phyloP scores from a whole-genome alignment of 2,113 vertebrate genomes.

The Nyctibius bracteatus region DNA sequence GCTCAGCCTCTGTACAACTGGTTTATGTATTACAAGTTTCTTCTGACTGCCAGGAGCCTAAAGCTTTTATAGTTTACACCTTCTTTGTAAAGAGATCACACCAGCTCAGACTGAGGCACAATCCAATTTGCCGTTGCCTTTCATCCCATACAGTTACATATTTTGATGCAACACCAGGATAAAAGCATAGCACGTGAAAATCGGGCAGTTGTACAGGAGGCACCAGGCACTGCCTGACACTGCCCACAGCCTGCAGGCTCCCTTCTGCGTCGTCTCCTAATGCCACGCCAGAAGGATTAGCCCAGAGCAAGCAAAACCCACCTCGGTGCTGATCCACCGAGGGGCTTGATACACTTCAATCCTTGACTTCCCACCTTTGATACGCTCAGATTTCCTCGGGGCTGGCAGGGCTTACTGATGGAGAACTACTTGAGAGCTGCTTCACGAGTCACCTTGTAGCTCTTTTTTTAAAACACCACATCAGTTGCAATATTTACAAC shows the following conservation, averaged over 20 bases:
- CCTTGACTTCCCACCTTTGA: background rate
- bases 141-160: background rate
- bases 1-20: background rate
- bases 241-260: background rate
- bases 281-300: background rate
- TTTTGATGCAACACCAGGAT: background rate
- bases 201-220: background rate
- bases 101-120: background rate
- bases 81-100: background rate
- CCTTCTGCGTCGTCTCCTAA: background rate
- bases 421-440: background rate
- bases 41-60: background rate
- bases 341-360: background rate
- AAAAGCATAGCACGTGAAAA: background rate
- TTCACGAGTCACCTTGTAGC: fast-evolving
- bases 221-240: background rate
- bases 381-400: fast-evolving
- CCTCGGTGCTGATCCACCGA: background rate
- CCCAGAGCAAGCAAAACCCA: background rate
- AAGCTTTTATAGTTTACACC: background rate
- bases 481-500: fast-evolving
- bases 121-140: background rate
- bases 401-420: background rate
- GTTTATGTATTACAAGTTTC: background rate
- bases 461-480: fast-evolving